phyloP scores from a whole-genome alignment of 2,888 invertebrate species.

The Parnassius orleans region DNA sequence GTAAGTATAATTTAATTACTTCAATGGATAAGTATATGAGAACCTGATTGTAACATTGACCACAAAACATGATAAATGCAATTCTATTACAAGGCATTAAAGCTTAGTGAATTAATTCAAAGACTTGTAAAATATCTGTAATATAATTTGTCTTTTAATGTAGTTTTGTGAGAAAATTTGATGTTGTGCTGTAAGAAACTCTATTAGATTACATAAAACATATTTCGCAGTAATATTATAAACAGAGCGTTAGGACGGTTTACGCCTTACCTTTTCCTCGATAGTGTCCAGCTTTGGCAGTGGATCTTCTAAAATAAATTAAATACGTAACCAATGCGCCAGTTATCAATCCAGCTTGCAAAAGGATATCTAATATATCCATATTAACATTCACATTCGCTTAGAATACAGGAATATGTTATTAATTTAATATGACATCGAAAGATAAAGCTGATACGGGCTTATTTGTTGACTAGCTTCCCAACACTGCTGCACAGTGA shows the following conservation, averaged over 20 bases:
- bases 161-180: too few relatives aligned
- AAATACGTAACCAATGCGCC: conserved; percentile 57
- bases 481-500: conserved; percentile 17
- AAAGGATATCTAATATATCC: conserved; percentile 60
- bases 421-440: conserved; percentile 21
- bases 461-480: neutral
- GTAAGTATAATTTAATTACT: too few relatives aligned
- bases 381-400: conserved; percentile 36
- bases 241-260: neutral
- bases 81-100: too few relatives aligned
- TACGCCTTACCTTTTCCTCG: conserved; percentile 52
- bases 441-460: conserved; percentile 1
- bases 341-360: conserved; percentile 59
- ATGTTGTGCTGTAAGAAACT: too few relatives aligned
- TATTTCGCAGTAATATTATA: too few relatives aligned
- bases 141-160: too few relatives aligned
- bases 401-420: neutral
- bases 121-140: too few relatives aligned
- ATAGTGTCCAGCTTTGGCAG: conserved; percentile 46
- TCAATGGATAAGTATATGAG: too few relatives aligned
- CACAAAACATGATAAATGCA: too few relatives aligned
- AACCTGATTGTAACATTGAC: too few relatives aligned
- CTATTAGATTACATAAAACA: too few relatives aligned
- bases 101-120: too few relatives aligned
- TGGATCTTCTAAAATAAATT: conserved; percentile 51